Evolutionary conservation across 2,888 invertebrate species (phyloP).

Genomic region (Drosophila anceps): DNA sequence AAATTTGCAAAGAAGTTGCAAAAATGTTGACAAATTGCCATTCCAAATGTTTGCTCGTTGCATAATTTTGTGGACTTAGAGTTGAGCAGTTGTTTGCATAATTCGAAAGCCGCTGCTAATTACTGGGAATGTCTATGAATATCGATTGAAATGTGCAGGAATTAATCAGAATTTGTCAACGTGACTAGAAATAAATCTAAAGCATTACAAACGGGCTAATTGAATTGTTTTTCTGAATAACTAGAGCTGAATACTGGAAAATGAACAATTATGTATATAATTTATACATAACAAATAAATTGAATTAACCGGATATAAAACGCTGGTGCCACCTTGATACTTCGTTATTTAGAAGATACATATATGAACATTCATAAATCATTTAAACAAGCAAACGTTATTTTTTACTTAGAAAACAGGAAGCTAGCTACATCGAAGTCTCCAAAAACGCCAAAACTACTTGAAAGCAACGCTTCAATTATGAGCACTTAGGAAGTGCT

Average conservation of each 20-base stretch:
- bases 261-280: too few relatives aligned
- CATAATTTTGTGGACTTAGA: slow-evolving; percentile 56
- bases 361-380: background rate
- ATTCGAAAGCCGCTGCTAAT: slow-evolving; percentile 45
- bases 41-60: slow-evolving; percentile 27
- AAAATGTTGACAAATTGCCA: slow-evolving; percentile 28
- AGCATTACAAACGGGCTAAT: slow-evolving; percentile 34
- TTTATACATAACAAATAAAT: background rate
- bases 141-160: slow-evolving; percentile 19
- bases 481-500: slow-evolving; percentile 32
- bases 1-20: slow-evolving; percentile 38
- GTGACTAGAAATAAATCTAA: slow-evolving; percentile 25
- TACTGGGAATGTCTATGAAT: slow-evolving; percentile 18
- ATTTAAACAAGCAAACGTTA: background rate
- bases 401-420: background rate
- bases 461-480: slow-evolving; percentile 14
- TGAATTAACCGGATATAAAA: background rate
- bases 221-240: slow-evolving; percentile 3
- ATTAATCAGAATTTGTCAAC: slow-evolving; percentile 17
- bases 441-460: background rate
- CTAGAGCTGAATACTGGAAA: background rate
- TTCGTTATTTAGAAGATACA: background rate
- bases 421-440: background rate
- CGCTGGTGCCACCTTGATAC: too few relatives aligned
- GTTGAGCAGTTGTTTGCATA: slow-evolving; percentile 53